Conservation (phyloP, 2,113 vertebrate species). For the Shinisaurus crocodilurus region DNA sequence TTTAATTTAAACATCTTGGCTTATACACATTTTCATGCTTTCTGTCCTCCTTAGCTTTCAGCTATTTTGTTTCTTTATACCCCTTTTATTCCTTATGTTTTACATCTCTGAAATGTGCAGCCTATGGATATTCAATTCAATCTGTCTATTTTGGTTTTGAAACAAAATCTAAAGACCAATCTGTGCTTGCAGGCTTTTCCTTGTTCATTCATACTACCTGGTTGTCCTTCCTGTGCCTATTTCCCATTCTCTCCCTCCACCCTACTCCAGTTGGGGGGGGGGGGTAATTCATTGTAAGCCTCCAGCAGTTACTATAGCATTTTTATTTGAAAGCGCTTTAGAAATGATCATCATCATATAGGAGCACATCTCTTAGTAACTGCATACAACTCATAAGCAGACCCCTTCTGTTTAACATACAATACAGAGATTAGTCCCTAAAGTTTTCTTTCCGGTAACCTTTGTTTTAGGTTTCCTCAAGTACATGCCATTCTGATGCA, state of each 20-base stretch:
- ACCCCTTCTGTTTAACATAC: not conserved
- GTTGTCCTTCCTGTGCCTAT: not conserved
- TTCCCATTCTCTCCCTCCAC: not conserved
- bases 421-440: constrained; percentile 30
- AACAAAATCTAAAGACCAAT: not conserved
- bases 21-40: not conserved
- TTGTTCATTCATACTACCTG: not conserved
- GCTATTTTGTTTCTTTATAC: not conserved
- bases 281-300: not conserved
- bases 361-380: not conserved
- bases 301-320: not conserved
- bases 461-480: constrained; percentile 82
- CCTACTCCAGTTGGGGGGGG: too few species aligned
- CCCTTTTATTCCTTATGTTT: not conserved
- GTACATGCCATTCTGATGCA: constrained; percentile 78
- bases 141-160: not conserved
- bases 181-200: not conserved
- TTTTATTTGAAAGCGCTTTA: constrained; percentile 3
- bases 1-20: not conserved
- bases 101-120: not conserved
- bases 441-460: not conserved
- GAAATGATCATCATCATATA: not conserved
- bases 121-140: not conserved
- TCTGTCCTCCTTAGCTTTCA: not conserved
- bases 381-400: not conserved